phyloP scores from a whole-genome alignment of 2,888 invertebrate species.

The Phaedon cochleariae region DNA sequence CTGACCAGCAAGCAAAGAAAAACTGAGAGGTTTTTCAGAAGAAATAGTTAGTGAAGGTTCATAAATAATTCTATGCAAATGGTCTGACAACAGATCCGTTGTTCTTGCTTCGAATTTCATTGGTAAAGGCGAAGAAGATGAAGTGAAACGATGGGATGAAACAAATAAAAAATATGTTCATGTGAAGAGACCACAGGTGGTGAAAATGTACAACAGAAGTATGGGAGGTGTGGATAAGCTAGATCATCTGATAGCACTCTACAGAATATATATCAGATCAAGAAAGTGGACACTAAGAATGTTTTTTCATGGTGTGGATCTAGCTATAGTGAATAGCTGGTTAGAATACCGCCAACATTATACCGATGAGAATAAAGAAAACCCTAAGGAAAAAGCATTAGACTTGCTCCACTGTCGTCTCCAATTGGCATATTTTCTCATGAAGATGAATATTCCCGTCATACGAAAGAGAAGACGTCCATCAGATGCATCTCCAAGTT shows the following conservation, averaged over 20 bases:
- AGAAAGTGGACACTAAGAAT: conserved; percentile 20
- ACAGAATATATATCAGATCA: conserved; percentile 13
- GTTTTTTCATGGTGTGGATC: not conserved
- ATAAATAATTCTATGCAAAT: conserved; percentile 4
- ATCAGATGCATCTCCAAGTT: no score
- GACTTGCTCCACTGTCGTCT: no score
- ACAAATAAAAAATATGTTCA: conserved; percentile 5
- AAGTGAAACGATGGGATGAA: conserved; percentile 22
- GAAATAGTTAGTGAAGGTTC: not conserved
- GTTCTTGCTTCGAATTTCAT: conserved; percentile 27
- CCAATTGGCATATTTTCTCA: no score
- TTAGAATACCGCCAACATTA: no score
- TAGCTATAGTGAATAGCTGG: conserved; percentile 5
- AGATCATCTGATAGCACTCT: conserved; percentile 3
- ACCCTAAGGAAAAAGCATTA: no score
- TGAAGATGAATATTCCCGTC: no score
- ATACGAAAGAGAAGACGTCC: no score
- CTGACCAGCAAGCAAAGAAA: conserved; percentile 5
- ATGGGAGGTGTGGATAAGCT: conserved; percentile 19
- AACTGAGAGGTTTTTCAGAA: conserved; percentile 9
- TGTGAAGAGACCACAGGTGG: conserved; percentile 5
- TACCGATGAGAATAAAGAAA: no score
- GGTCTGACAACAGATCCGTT: conserved; percentile 17
- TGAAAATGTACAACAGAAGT: conserved; percentile 13
- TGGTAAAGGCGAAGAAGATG: conserved; percentile 17